phyloP scores from a whole-genome alignment of 2,888 invertebrate species.

The Ophraella communa region DNA sequence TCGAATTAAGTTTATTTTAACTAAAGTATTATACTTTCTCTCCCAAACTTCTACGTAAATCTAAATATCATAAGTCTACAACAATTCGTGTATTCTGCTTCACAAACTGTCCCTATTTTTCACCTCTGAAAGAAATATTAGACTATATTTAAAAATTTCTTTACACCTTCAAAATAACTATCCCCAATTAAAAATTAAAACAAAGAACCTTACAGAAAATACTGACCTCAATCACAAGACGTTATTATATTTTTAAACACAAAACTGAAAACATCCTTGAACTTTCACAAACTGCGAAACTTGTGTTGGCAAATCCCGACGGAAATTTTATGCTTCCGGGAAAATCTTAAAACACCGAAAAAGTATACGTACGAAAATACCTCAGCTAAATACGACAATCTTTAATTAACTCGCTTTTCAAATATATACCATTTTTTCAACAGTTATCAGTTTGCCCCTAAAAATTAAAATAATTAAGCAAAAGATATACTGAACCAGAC shows the following conservation, averaged over 20 bases:
- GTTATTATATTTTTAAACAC: not conserved
- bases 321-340: not conserved
- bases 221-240: not conserved
- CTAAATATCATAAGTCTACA: too few species aligned
- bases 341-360: not conserved
- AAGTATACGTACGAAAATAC: too few species aligned
- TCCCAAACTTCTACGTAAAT: too few species aligned
- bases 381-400: not conserved
- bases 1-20: too few species aligned
- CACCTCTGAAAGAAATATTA: too few species aligned
- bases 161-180: not conserved
- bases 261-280: not conserved
- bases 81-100: too few species aligned
- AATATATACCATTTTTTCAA: not conserved
- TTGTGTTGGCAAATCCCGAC: not conserved
- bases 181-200: not conserved
- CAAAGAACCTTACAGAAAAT: not conserved
- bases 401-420: not conserved
- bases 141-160: too few species aligned
- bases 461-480: not conserved
- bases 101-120: too few species aligned
- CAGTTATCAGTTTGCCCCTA: not conserved
- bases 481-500: not conserved
- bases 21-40: too few species aligned
- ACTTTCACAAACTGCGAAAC: not conserved